Percentiles rank a stretch among this genome's conserved stretches.
These are phyloP conservation scores for Climacteris rufus DNA, from an alignment of 2,113 vertebrate species.

Conservation along the genomic window DNA sequence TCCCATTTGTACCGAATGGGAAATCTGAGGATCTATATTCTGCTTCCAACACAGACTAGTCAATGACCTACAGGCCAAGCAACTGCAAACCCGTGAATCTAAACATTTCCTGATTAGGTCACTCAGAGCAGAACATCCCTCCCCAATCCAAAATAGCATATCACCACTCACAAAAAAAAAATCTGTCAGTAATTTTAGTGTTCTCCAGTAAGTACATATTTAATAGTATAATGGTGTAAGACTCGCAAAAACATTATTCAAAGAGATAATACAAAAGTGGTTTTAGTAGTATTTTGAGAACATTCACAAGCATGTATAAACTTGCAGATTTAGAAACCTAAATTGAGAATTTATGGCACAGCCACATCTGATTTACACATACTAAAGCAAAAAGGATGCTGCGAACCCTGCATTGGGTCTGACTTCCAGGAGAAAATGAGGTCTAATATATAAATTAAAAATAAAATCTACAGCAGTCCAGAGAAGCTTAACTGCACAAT, in stretches of 20 bases:
- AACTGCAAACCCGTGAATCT: not conserved
- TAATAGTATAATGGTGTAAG: not conserved
- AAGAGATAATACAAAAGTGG: not conserved
- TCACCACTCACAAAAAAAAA: not conserved
- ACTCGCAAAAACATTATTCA: slow-evolving; percentile 12
- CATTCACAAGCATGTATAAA: not conserved
- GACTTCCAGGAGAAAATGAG: not conserved
- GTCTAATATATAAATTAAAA: not conserved
- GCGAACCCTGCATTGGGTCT: not conserved
- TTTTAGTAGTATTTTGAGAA: not conserved
- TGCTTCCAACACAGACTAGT: not conserved
- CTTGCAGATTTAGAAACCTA: not conserved
- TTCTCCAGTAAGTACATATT: not conserved
- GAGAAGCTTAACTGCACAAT: not conserved
- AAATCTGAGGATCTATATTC: not conserved
- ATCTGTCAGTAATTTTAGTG: not conserved
- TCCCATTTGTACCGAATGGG: not conserved
- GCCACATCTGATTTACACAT: not conserved
- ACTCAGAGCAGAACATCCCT: not conserved
- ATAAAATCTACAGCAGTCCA: not conserved
- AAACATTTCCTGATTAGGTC: not conserved
- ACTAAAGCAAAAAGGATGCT: not conserved
- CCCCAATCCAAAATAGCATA: rapidly evolving
- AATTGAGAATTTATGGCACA: not conserved
- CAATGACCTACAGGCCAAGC: not conserved